Percentiles rank a stretch among this genome's conserved stretches.
These are phyloP conservation scores for Silurus glanis DNA, from an alignment of 2,113 vertebrate genomes.

Conservation along the genomic window DNA sequence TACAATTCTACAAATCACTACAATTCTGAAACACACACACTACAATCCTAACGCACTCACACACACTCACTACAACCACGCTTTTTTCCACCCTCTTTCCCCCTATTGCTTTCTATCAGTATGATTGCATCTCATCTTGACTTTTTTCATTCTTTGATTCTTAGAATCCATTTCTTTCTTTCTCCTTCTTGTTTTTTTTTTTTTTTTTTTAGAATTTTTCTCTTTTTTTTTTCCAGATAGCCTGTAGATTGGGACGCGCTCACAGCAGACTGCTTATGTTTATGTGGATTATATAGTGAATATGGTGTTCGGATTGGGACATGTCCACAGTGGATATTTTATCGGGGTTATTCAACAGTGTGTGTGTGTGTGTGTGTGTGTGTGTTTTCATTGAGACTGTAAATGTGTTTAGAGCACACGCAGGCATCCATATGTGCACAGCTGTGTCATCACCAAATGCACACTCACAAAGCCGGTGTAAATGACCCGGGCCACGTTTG, in stretches of 20 bases:
- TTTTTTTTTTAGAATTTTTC: neutral
- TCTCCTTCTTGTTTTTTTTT: neutral
- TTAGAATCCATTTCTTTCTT: too few relatives aligned
- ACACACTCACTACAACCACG: too few relatives aligned
- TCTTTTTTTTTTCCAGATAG: too few relatives aligned
- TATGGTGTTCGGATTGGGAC: neutral
- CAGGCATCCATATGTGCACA: conserved; percentile 15
- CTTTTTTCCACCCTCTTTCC: too few relatives aligned
- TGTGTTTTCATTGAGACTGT: neutral
- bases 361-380: neutral
- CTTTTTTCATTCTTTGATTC: too few relatives aligned
- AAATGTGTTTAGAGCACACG: conserved; percentile 5
- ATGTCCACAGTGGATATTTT: neutral
- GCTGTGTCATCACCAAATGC: conserved; percentile 19
- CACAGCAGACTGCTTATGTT: neutral
- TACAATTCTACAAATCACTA: too few relatives aligned
- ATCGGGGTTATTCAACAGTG: neutral
- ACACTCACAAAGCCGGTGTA: conserved; percentile 14
- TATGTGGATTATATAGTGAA: neutral
- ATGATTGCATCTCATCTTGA: too few relatives aligned
- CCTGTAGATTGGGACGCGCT: neutral
- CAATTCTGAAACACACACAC: too few relatives aligned
- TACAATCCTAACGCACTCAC: too few relatives aligned
- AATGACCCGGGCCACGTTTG: conserved; percentile 15
- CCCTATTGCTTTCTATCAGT: too few relatives aligned